Evolutionary conservation across 37 sponge, comb jelly and placozoan genomes (phyloP).

Genomic region (Corticium candelabrum): DNA sequence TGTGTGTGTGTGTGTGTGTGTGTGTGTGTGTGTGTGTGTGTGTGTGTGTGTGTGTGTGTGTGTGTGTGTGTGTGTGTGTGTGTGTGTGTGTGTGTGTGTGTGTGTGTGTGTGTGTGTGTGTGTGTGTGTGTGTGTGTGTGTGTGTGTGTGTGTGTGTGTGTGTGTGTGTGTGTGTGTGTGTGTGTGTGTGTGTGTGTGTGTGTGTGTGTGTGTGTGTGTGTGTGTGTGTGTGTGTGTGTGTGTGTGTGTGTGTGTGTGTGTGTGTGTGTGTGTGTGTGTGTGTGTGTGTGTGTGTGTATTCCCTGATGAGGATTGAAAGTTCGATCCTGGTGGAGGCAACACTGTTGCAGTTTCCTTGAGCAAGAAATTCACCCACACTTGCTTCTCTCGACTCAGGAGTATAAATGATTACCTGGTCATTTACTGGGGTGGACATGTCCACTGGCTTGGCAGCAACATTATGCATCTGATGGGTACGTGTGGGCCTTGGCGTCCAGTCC

Average conservation of each 20-base stretch:
- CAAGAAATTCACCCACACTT: too few relatives aligned
- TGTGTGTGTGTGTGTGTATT: too few relatives aligned
- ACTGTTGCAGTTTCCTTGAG: too few relatives aligned
- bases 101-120: slow-evolving; percentile 5
- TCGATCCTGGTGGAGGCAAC: too few relatives aligned
- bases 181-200: slow-evolving; percentile 5
- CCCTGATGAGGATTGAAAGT: too few relatives aligned
- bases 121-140: slow-evolving; percentile 5
- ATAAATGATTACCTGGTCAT: too few relatives aligned
- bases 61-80: not conserved
- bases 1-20: not conserved
- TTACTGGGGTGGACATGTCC: too few relatives aligned
- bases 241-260: slow-evolving; percentile 5
- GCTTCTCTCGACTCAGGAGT: too few relatives aligned
- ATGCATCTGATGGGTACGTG: too few relatives aligned
- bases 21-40: not conserved
- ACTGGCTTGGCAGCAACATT: too few relatives aligned
- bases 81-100: slow-evolving; percentile 5
- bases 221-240: slow-evolving; percentile 5
- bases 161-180: slow-evolving; percentile 5
- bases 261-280: slow-evolving; percentile 5
- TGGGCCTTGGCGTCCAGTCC: too few relatives aligned
- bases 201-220: slow-evolving; percentile 5
- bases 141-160: slow-evolving; percentile 5
- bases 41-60: not conserved